Conservation (phyloP, 37 sponge, comb jelly and placozoan species). For the Chondrilla cf. caribensis region DNA sequence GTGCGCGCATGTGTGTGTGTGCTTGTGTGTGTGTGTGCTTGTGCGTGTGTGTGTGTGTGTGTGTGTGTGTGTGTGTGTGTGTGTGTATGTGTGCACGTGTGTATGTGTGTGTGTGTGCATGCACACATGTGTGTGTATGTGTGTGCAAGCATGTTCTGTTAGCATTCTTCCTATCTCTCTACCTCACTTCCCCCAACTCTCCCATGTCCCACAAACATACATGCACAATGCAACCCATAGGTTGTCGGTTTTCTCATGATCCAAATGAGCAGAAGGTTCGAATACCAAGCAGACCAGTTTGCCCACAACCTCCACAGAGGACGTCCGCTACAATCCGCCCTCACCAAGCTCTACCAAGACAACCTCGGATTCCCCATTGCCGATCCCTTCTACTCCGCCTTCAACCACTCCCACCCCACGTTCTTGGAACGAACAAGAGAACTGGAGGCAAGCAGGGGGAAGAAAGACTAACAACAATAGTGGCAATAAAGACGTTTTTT, state of each 20-base stretch:
- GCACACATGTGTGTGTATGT: background rate
- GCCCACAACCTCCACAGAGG: conserved; percentile 57
- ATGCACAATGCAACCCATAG: conserved; percentile 3
- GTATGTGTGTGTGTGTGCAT: conserved; percentile 2
- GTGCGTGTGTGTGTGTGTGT: conserved; percentile 23
- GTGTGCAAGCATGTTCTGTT: background rate
- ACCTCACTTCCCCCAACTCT: too few relatives aligned
- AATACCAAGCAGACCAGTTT: conserved; percentile 95
- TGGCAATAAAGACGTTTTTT: too few relatives aligned
- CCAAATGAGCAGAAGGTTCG: conserved; percentile 77
- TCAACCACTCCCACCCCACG: conserved; percentile 92
- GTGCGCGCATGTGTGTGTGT: background rate
- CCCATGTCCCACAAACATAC: background rate
- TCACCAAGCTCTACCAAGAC: conserved; percentile 76
- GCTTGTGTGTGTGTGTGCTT: conserved; percentile 16
- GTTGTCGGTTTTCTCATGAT: conserved; percentile 63
- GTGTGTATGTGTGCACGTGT: conserved; percentile 17
- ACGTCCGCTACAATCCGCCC: conserved; percentile 49
- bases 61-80: conserved; percentile 24
- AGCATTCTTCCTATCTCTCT: too few relatives aligned
- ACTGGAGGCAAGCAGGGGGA: conserved; percentile 3
- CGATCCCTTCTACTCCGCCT: conserved; percentile 89
- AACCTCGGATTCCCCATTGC: conserved; percentile 89
- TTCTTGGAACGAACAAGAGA: conserved; percentile 74
- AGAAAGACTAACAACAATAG: conserved; percentile 35